A percentile compares a stretch with the other conserved stretches of the same genome.
These are phyloP conservation scores for Lacerta viridis DNA, from an alignment of 2,797 vertebrate species.

Conservation along the genomic window DNA sequence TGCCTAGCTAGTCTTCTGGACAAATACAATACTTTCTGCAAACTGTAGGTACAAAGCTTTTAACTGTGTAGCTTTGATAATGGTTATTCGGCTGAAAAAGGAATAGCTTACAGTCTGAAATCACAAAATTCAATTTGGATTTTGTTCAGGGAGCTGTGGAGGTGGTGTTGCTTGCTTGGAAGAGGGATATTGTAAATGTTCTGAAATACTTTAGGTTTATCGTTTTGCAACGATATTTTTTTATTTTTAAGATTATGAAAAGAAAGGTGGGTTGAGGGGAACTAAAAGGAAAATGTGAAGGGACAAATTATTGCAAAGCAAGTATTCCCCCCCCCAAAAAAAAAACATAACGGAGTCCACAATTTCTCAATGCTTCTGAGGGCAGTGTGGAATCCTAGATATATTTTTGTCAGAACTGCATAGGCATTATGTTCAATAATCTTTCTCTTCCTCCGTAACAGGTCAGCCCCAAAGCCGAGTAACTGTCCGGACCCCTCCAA, in stretches of 20 bases:
- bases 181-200: not conserved
- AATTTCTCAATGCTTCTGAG: not conserved
- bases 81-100: too few relatives aligned
- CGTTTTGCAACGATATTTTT: not conserved
- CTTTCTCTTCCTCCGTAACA: slow-evolving; percentile 60
- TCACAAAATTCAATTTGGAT: not conserved
- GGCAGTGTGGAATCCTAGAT: not conserved
- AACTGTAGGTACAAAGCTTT: not conserved
- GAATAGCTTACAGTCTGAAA: not conserved
- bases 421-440: not conserved
- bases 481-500: slow-evolving; percentile 74
- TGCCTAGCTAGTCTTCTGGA: not conserved
- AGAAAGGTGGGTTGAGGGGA: not conserved
- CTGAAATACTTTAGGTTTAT: not conserved
- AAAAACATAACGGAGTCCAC: too few relatives aligned
- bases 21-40: not conserved
- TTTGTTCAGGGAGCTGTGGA: not conserved
- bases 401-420: not conserved
- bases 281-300: not conserved
- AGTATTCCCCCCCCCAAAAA: not conserved
- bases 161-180: not conserved
- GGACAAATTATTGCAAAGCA: not conserved
- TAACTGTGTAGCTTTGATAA: not conserved
- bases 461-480: slow-evolving; percentile 89
- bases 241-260: not conserved